Evolutionary conservation across 2,888 invertebrate genomes (phyloP), one percentile per base, ranked within the genome.

Genomic region (Epistrophella euchroma): DNA sequence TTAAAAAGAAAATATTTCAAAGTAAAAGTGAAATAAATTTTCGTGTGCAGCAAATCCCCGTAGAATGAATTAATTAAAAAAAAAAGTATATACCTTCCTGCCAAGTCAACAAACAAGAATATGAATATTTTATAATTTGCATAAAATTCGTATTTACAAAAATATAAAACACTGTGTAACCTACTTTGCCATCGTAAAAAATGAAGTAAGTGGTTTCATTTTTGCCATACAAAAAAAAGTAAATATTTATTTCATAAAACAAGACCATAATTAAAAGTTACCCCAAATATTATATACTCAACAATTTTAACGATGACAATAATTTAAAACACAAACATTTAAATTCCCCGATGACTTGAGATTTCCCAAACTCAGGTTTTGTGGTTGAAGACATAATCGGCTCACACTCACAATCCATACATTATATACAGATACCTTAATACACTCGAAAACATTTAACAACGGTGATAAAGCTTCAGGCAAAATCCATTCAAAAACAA

Each of bases 401-500:
- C 28, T 64, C 25, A 43, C 64, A 64, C 64, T 45, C 45, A 45
- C 25, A 45, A 62, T 45, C 43, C 10, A 15, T 28, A 28, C 0
- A 4, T n/a, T 4, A 28, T 28, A 28, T 2, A 6, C 6, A 28
- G 25, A 2, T 28, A 4, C 6, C 0, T 28, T 5, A 2, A 43
- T 25, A 40, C 40, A 9, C 40, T 52, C 15, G 22, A 45, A n/a
- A 32, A 37, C 40, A 40, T 40, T 40, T 40, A 22, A 40, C 60
- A 60, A 35, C 40, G 43, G 64, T 64, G 28, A 25, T 45, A 64
- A 28, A 13, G 28, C 64, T 45, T 64, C 25, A 45, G 45, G 64
- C 64, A 17, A 28, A 45, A 45, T 64, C 45, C 64, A 64, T 28
- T 45, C 43, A 45, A 64, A 64, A 45, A 28, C 43, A 64, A 45